A percentile compares a stretch with the other conserved stretches of the same genome.
Conservation (phyloP, 2,797 vertebrate species). For the Pangasius sanitwongsei region DNA sequence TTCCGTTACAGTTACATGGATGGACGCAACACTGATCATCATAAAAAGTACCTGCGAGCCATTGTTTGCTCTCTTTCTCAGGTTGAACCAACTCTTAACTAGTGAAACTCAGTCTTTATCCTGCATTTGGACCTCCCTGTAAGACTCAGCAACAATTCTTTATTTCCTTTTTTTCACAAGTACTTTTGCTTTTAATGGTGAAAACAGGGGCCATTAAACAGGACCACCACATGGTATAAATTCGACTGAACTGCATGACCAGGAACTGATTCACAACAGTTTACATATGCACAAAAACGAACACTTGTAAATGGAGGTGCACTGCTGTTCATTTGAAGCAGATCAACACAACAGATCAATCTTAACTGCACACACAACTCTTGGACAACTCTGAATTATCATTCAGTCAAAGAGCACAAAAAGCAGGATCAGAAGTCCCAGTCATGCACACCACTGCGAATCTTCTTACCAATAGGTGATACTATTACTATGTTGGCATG, state of each 20-base stretch:
- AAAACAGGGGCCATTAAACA: not conserved
- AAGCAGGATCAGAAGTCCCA: not conserved
- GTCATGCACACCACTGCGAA: not conserved
- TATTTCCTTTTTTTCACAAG: not conserved
- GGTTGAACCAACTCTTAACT: not conserved
- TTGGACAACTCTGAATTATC: not conserved
- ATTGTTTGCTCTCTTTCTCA: not conserved
- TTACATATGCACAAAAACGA: not conserved
- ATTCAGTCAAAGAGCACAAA: not conserved
- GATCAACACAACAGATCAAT: not conserved
- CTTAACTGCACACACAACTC: not conserved
- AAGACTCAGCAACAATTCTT: not conserved
- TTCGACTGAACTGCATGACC: not conserved
- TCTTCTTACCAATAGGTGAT: not conserved
- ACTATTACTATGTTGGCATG: not conserved
- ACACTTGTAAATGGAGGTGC: not conserved
- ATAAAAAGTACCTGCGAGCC: not conserved
- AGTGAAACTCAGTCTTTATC: too few relatives aligned
- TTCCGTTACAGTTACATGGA: not conserved
- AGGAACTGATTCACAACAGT: not conserved
- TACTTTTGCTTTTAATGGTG: not conserved
- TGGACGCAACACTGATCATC: not conserved
- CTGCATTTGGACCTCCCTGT: too few relatives aligned
- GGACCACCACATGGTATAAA: not conserved
- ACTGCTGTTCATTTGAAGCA: not conserved